phyloP scores from a whole-genome alignment of 2,888 invertebrate species.

The Drosophila austrosaltans region DNA sequence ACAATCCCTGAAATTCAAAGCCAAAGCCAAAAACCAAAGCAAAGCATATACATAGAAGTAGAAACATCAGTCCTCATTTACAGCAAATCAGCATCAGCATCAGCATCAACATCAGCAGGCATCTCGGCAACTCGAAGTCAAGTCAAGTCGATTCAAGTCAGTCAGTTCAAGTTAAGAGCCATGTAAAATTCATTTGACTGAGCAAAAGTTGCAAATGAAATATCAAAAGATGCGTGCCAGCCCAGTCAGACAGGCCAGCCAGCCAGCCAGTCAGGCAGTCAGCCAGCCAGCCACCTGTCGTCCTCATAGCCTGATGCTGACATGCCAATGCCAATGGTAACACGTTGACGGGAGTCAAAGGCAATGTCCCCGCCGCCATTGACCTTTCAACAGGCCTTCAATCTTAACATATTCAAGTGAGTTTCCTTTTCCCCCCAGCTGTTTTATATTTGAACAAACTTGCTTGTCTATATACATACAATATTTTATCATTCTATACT shows the following conservation, averaged over 20 bases:
- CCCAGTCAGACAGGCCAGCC: conserved; percentile 29
- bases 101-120: conserved; percentile 12
- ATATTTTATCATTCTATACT: not conserved
- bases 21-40: conserved; percentile 23
- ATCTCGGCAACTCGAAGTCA: conserved; percentile 9
- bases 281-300: conserved; percentile 6
- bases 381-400: conserved; percentile 40
- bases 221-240: conserved; percentile 39
- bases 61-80: conserved; percentile 51
- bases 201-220: conserved; percentile 49
- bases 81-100: conserved; percentile 57
- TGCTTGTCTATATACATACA: not conserved
- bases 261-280: conserved; percentile 22
- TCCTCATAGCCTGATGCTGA: not conserved
- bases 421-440: not conserved
- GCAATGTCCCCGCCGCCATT: conserved; percentile 31
- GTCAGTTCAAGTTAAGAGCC: conserved; percentile 47
- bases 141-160: conserved; percentile 14
- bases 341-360: not conserved
- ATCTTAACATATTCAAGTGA: conserved; percentile 7
- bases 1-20: conserved; percentile 46
- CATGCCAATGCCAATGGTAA: conserved; percentile 9
- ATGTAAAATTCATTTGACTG: conserved; percentile 73
- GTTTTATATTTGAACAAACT: too few species aligned
- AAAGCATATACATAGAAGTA: not conserved